Base-by-base conservation (phyloP, 2,797 vertebrate species). In the Dallia pectoralis region DNA sequence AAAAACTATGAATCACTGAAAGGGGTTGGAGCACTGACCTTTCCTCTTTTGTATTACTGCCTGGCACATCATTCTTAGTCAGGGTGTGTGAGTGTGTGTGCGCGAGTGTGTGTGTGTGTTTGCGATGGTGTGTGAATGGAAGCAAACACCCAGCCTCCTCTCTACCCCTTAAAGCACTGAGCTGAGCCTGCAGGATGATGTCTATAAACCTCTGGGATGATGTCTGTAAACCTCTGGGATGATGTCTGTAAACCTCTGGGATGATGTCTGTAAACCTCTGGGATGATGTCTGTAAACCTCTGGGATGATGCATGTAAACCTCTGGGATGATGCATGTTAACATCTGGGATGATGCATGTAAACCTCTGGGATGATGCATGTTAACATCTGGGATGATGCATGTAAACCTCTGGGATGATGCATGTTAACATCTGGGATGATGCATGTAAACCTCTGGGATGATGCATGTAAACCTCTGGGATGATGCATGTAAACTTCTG, bases 11-110 rank as follows among this genome's bases (percentile, higher is more conserved):
- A 79, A 44, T 79, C 63, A 33, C 32, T 75, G 19, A n/a, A n/a
- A 19, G 27, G 16, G 49, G 30, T 7, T 77, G 53, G 8, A 36
- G 30, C 32, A 79, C 61, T 49, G 73, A n/a, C 7, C 7, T 22
- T 81, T 67, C 19, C n/a, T 67, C 59, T 29, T 79, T 73, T 7
- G 18, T 71, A 82, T 84, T 78, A 74, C 67, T 75, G 74, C 79
- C 66, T 74, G 72, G 30, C 51, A 4, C 36, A 36, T 78, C 70
- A 69, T 22, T 18, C 8, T 62, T 22, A 47, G 32, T 67, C 12
- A 30, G 63, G 33, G 63, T 65, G 65, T 67, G 64, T 66, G 64
- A 14, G 36, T 62, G 36, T 67, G 65, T 67, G 65, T 67, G 64
- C 7, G 15, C 19, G 65, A n/a, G 19, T 40, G 65, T 2, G 36